Percentiles rank a stretch among this genome's conserved stretches.
These are phyloP conservation scores for Urechis unicinctus DNA, from an alignment of 2,888 invertebrate genomes.

Conservation along the genomic window DNA sequence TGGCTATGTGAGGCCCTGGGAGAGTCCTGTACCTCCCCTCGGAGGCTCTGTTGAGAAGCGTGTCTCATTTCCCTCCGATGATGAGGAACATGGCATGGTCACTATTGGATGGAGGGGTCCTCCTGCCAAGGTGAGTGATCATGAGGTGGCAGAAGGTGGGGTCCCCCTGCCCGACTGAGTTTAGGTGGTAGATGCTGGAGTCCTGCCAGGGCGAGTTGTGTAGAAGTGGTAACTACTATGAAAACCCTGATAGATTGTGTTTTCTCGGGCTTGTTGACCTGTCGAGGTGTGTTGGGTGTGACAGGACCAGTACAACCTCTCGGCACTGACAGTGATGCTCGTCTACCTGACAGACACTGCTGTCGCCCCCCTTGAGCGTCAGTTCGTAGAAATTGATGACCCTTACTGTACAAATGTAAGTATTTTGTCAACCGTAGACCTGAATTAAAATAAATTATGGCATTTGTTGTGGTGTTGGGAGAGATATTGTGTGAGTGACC, in stretches of 20 bases:
- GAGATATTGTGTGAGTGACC: too few species aligned
- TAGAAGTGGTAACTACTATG: too few species aligned
- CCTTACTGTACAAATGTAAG: constrained; percentile 72
- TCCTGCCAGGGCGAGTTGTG: too few species aligned
- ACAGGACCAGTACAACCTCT: constrained; percentile 50
- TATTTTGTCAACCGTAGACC: too few species aligned
- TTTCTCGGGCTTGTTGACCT: neutral
- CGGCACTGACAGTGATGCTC: constrained; percentile 64
- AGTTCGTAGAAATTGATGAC: constrained; percentile 75
- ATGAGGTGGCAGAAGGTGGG: too few species aligned
- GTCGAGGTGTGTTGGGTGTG: neutral
- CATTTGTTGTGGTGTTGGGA: neutral
- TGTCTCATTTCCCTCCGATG: constrained; percentile 70
- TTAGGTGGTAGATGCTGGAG: too few species aligned
- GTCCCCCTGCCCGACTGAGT: too few species aligned
- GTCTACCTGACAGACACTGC: constrained; percentile 83
- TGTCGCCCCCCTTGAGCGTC: constrained; percentile 74
- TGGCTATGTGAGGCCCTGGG: constrained; percentile 71
- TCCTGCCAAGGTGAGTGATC: constrained; percentile 47
- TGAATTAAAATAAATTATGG: neutral
- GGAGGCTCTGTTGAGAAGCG: constrained; percentile 56
- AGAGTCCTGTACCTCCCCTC: constrained; percentile 61
- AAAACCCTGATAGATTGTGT: neutral
- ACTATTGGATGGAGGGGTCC: constrained; percentile 77
- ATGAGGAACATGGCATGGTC: constrained; percentile 67